These are phyloP conservation scores for Echiichthys vipera DNA, from an alignment of 2,797 vertebrate species.

Conservation along the genomic window DNA sequence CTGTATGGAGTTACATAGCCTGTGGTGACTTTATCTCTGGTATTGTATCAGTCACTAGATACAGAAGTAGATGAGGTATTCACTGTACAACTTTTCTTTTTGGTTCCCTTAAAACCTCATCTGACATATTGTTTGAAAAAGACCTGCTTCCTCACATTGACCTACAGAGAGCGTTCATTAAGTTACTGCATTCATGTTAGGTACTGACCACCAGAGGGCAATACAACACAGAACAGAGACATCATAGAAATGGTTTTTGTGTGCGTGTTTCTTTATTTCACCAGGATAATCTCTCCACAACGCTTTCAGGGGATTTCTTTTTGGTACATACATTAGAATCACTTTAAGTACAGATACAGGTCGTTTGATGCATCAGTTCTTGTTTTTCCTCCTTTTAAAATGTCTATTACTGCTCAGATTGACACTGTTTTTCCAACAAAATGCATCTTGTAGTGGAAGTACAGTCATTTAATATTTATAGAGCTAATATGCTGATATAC, in stretches of 20 bases:
- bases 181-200: background rate
- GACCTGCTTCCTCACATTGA: background rate
- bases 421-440: background rate
- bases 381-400: background rate
- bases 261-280: background rate
- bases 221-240: conserved; percentile 8
- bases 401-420: conserved; percentile 17
- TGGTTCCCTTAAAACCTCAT: background rate
- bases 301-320: background rate
- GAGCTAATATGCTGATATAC: background rate
- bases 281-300: background rate
- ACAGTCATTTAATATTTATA: background rate
- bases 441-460: background rate
- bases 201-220: conserved; percentile 68
- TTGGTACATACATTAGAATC: background rate
- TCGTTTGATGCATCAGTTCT: background rate
- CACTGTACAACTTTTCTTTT: no score
- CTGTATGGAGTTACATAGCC: background rate
- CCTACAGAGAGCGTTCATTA: background rate
- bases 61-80: background rate
- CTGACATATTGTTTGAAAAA: background rate
- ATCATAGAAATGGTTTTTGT: background rate
- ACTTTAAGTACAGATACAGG: background rate
- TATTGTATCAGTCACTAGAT: background rate
- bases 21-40: background rate